phyloP scores from a whole-genome alignment of 2,888 invertebrate genomes.

The Acanthosepion lycidas region DNA sequence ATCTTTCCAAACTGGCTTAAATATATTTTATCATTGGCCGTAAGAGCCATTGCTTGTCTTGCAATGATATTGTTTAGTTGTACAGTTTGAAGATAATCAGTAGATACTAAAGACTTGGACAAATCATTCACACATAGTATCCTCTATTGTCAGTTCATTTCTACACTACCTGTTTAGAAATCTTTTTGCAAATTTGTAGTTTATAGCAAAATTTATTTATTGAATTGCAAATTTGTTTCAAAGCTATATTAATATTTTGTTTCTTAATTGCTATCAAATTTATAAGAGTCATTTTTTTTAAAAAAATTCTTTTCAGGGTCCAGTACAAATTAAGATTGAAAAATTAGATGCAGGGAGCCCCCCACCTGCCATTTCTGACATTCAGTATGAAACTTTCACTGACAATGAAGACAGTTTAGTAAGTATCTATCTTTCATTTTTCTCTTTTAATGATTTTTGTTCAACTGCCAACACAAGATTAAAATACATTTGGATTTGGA shows the following conservation, averaged over 20 bases:
- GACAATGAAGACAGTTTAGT: conserved; percentile 66
- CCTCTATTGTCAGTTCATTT: too few species aligned
- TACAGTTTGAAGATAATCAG: too few species aligned
- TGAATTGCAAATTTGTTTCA: background rate
- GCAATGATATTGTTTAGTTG: too few species aligned
- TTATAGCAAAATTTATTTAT: background rate
- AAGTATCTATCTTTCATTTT: conserved; percentile 55
- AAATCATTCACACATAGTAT: too few species aligned
- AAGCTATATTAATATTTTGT: background rate
- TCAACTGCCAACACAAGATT: background rate
- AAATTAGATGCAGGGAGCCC: conserved; percentile 70
- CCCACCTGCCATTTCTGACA: conserved; percentile 70
- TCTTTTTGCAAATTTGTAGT: background rate
- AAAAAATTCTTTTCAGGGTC: conserved; percentile 61
- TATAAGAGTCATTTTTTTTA: background rate
- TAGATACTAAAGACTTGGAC: too few species aligned
- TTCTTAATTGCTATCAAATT: background rate
- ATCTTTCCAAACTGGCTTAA: too few species aligned
- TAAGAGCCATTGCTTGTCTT: too few species aligned
- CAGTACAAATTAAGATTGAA: conserved; percentile 70
- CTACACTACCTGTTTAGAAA: background rate
- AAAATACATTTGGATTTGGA: too few species aligned
- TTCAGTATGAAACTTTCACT: conserved; percentile 63
- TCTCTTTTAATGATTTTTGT: conserved; percentile 61
- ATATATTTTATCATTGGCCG: too few species aligned